Conservation (phyloP, 1,140 invertebrate species). For the Penaeus indicus region DNA sequence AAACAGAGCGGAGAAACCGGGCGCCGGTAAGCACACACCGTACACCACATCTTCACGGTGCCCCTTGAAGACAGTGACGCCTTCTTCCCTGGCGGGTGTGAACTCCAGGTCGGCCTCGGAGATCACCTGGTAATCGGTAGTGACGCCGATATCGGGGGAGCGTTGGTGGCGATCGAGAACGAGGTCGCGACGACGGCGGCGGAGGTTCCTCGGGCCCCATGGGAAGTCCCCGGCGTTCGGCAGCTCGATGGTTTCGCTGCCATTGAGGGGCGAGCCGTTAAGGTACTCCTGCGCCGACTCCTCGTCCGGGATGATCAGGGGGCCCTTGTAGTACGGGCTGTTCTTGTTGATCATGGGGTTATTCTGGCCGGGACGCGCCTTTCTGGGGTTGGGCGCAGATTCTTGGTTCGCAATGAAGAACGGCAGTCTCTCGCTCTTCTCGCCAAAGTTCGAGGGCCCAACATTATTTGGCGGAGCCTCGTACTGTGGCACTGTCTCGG, state of each 20-base stretch:
- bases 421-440: neutral
- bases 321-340: constrained; percentile 15
- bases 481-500: constrained; percentile 38
- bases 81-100: constrained; percentile 79
- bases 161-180: constrained; percentile 80
- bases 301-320: constrained; percentile 56
- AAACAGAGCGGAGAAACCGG: constrained; percentile 89
- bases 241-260: constrained; percentile 53
- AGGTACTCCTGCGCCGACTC: constrained; percentile 56
- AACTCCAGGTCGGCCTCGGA: constrained; percentile 93
- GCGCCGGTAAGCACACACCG: constrained; percentile 89
- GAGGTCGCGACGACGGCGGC: constrained; percentile 75
- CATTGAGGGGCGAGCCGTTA: constrained; percentile 20
- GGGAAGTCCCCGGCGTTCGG: constrained; percentile 61
- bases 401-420: too few relatives aligned
- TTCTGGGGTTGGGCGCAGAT: too few relatives aligned
- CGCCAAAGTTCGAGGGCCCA: constrained; percentile 6
- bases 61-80: constrained; percentile 82
- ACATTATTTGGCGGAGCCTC: constrained; percentile 28
- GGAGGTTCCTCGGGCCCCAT: constrained; percentile 63
- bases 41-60: constrained; percentile 85
- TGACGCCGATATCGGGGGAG: constrained; percentile 87
- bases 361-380: neutral
- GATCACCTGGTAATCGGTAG: constrained; percentile 90
- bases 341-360: constrained; percentile 40